phyloP scores from a whole-genome alignment of 2,888 invertebrate genomes.

The Crematogaster levior region DNA sequence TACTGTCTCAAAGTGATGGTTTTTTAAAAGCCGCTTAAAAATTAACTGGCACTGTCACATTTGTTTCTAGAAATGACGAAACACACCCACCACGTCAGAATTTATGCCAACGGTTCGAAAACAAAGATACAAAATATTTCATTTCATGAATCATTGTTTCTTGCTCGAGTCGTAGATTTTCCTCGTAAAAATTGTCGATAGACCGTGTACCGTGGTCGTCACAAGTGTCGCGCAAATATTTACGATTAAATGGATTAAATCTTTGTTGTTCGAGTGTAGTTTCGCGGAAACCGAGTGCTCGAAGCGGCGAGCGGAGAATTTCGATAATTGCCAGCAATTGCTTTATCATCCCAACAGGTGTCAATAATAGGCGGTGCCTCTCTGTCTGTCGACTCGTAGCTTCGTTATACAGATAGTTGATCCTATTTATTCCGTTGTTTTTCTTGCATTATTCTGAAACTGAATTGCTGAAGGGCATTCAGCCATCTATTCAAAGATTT shows the following conservation, averaged over 20 bases:
- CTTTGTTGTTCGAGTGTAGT: neutral
- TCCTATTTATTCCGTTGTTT: slow-evolving; percentile 49
- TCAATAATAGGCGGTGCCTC: slow-evolving; percentile 72
- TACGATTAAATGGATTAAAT: slow-evolving; percentile 27
- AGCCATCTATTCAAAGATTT: neutral
- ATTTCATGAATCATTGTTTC: neutral
- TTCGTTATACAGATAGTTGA: slow-evolving; percentile 79
- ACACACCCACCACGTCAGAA: neutral
- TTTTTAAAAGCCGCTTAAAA: slow-evolving; percentile 8
- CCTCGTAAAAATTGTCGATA: neutral
- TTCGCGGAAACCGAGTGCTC: slow-evolving; percentile 65
- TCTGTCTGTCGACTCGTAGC: slow-evolving; percentile 48
- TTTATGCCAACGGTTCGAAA: neutral
- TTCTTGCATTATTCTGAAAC: slow-evolving; percentile 11
- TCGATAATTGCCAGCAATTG: slow-evolving; percentile 81
- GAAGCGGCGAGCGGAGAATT: slow-evolving; percentile 71
- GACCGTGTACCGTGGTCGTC: neutral
- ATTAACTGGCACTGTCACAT: slow-evolving; percentile 24
- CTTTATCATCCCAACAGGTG: slow-evolving; percentile 79
- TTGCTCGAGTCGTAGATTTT: neutral
- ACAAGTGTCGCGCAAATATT: slow-evolving; percentile 33
- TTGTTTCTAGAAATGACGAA: neutral
- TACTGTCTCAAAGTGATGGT: neutral
- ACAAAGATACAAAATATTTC: neutral
- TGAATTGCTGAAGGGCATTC: neutral